Evolutionary conservation across 2,888 invertebrate genomes (phyloP).

Genomic region (Nomada fabriciana): DNA sequence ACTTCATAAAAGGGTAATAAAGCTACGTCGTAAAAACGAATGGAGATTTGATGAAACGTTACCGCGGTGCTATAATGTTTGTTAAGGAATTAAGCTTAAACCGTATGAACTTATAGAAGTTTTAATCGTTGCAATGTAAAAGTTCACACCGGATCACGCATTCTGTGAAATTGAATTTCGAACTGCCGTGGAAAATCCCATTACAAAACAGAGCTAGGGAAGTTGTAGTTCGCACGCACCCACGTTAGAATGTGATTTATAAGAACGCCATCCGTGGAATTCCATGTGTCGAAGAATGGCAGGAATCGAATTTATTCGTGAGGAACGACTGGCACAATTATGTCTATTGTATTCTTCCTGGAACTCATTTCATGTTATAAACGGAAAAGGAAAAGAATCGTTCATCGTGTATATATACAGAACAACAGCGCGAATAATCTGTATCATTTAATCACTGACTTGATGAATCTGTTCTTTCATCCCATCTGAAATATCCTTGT

Average conservation of each 20-base stretch:
- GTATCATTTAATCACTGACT: too few relatives aligned
- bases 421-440: too few relatives aligned
- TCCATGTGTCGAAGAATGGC: neutral
- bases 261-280: neutral
- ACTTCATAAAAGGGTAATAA: neutral
- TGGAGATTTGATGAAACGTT: neutral
- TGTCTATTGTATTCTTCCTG: neutral
- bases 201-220: neutral
- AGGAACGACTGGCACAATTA: neutral
- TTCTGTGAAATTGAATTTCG: constrained; percentile 10
- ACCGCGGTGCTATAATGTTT: neutral
- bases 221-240: constrained; percentile 3
- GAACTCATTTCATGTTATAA: neutral
- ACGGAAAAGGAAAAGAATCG: neutral
- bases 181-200: neutral
- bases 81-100: constrained; percentile 24
- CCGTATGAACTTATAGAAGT: neutral
- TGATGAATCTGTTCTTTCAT: too few relatives aligned
- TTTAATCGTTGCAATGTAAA: constrained; percentile 24
- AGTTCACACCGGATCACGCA: neutral
- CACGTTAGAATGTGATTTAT: neutral
- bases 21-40: neutral
- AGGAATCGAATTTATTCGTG: neutral
- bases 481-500: too few relatives aligned
- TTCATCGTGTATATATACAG: too few relatives aligned